A percentile compares a stretch with the other conserved stretches of the same genome.
Conservation (phyloP, 2,888 invertebrate genomes). For the Ectobius pallidus region DNA sequence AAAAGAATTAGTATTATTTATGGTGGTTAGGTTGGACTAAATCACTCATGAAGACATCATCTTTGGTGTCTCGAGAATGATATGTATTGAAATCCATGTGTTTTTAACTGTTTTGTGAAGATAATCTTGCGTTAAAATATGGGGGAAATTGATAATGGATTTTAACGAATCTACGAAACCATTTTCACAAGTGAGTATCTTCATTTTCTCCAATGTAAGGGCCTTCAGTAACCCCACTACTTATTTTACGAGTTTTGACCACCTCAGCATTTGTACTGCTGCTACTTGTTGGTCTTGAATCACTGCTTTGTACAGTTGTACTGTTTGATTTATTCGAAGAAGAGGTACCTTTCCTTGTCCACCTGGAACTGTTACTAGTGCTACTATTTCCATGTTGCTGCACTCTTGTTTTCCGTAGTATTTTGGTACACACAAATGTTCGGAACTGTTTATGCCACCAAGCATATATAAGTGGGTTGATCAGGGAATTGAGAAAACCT, state of each 20-base stretch:
- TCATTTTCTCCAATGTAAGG: conserved; percentile 19
- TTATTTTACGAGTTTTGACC: no score
- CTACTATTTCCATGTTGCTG: background rate
- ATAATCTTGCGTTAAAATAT: no score
- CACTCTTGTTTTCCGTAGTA: conserved; percentile 48
- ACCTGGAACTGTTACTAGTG: conserved; percentile 13
- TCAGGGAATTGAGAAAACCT: conserved; percentile 65
- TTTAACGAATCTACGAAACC: no score
- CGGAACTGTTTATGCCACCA: conserved; percentile 75
- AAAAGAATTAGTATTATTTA: no score
- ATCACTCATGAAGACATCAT: no score
- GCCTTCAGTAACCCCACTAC: background rate
- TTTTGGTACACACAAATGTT: conserved; percentile 54
- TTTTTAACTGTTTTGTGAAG: no score
- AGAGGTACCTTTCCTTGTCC: no score
- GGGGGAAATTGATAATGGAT: no score
- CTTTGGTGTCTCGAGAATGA: no score
- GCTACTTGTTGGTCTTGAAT: conserved; percentile 9
- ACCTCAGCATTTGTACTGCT: no score
- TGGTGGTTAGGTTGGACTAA: no score
- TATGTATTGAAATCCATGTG: no score
- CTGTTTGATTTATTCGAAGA: background rate
- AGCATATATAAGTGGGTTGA: conserved; percentile 71
- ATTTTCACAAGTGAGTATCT: conserved; percentile 17
- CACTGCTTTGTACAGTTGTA: background rate